Base-by-base conservation (phyloP, 64 coral and sea anemone species). In the Acropora tenuis region DNA sequence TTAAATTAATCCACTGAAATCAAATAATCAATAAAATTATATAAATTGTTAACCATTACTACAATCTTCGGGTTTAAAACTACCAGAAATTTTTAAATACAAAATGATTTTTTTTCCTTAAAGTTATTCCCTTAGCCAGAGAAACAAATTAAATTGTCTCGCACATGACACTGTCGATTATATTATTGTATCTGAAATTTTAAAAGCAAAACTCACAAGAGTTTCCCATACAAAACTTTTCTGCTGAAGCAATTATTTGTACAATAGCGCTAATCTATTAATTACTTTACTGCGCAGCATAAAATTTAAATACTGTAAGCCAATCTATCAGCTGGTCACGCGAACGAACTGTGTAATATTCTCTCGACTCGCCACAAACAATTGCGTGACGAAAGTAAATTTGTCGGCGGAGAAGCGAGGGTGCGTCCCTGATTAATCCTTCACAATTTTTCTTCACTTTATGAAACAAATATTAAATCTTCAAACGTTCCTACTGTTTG, bases 171-270 rank as follows among this genome's bases (percentile, higher is more conserved):
- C 10, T 10, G 10, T 55, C 10, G 0, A 10, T 55, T 55, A 55
- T 55, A 30, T 55, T 55, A 55, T 55, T 7, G 52, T 55, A 55
- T 10, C 5, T 55, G 5, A 55, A 55, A 55, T 55, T 55, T 10
- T 55, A 55, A 55, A 55, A 10, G 6, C 52, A 55, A 55, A 55
- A 55, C 52, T 55, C 6, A 55, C 52, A 55, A 2, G 5, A 16
- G 30, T 18, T 46, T 67, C 42, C 80, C 43, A 67, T 83, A 83
- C 57, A 83, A 83, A 83, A 60, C 60, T 83, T 17, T 19, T 47
- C 12, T 47, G 80, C 60, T 67, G 42, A 42, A 12, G 46, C n/a
- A 85, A 85, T n/a, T 76, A 12, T 45, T 19, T 8, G 8, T 42
- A 42, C 18, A 67, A 60, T 44, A 44, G 30, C 6, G 45, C 15